Percentiles rank a stretch among this genome's conserved stretches.
These are phyloP conservation scores for Paradoxurus hermaphroditus DNA, from an alignment of 2,113 vertebrate species.

Conservation along the genomic window DNA sequence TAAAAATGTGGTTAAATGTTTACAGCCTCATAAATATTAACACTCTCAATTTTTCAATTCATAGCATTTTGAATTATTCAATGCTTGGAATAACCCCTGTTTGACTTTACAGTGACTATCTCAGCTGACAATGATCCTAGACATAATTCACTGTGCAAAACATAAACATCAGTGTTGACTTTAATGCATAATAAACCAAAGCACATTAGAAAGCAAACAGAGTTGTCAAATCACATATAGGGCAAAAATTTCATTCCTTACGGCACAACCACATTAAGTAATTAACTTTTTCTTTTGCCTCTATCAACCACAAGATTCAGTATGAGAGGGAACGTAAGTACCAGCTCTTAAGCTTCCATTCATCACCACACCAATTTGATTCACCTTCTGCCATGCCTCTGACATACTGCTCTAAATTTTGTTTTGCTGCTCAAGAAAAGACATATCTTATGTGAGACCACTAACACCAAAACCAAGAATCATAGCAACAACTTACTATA, in stretches of 20 bases:
- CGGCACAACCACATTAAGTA: background rate
- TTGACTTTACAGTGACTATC: background rate
- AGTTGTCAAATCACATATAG: background rate
- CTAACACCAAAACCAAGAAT: background rate
- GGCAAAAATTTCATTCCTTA: background rate
- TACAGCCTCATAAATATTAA: background rate
- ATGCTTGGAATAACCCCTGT: background rate
- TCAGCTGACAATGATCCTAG: background rate
- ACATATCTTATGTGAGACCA: background rate
- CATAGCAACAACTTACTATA: background rate
- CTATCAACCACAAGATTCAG: background rate
- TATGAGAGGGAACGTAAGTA: background rate
- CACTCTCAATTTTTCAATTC: background rate
- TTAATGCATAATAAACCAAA: background rate
- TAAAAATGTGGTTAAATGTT: background rate
- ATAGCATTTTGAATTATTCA: background rate
- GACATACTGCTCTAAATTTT: background rate
- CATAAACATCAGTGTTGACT: background rate
- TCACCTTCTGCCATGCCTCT: background rate
- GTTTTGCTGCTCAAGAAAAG: background rate
- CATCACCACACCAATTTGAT: background rate
- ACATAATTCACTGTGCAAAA: constrained; percentile 4
- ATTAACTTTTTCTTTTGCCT: background rate
- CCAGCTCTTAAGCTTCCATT: background rate
- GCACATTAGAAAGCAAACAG: background rate